Evolutionary conservation across 2,888 invertebrate species (phyloP).

Genomic region (Meteorus colon): DNA sequence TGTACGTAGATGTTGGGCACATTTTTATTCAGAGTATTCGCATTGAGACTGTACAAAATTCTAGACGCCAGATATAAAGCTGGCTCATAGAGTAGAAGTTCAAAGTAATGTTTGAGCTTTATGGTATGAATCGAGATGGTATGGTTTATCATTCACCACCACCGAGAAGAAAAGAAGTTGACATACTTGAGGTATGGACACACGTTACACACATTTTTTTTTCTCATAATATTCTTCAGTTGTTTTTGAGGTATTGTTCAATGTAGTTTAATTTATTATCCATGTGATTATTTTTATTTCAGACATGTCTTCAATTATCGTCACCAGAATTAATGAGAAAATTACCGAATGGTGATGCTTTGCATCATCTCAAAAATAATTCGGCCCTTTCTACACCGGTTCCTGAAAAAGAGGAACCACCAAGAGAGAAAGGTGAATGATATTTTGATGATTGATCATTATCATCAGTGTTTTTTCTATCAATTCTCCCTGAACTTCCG

Average conservation of each 20-base stretch:
- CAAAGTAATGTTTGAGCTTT: constrained; percentile 65
- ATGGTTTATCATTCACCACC: constrained; percentile 69
- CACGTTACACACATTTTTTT: neutral
- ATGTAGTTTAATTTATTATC: neutral
- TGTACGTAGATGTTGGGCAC: neutral
- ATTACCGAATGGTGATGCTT: constrained; percentile 67
- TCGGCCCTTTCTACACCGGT: constrained; percentile 60
- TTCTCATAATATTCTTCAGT: neutral
- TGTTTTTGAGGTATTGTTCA: neutral
- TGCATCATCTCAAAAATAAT: constrained; percentile 62
- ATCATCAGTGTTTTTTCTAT: neutral
- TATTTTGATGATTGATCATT: constrained; percentile 12
- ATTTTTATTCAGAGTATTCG: neutral
- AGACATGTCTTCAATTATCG: constrained; percentile 71
- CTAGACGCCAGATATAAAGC: neutral
- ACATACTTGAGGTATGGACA: constrained; percentile 65
- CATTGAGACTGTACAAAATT: neutral
- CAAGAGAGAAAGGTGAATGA: constrained; percentile 53
- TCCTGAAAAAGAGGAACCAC: constrained; percentile 56
- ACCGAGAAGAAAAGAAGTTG: constrained; percentile 68
- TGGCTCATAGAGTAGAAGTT: neutral
- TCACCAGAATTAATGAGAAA: constrained; percentile 71
- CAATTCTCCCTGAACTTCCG: neutral
- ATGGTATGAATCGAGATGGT: constrained; percentile 64
- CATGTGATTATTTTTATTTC: constrained; percentile 29